Conservation (phyloP, 92 coral and sea anemone genomes). For the Epizoanthus scotinus region DNA sequence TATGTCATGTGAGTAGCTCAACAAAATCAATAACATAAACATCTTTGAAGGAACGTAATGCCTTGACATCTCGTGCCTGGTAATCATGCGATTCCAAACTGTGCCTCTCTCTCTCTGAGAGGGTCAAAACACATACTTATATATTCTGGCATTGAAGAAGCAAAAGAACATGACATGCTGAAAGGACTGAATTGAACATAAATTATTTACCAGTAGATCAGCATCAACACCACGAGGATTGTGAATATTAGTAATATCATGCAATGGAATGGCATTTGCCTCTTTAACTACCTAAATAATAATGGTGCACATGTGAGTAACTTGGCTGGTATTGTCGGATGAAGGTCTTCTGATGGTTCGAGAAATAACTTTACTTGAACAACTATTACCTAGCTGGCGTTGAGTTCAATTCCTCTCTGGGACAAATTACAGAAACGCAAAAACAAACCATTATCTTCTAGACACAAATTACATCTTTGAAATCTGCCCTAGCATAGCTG, state of each 20-base stretch:
- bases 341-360: constrained; percentile 15
- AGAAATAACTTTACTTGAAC: constrained; percentile 14
- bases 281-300: constrained; percentile 37
- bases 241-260: constrained; percentile 22
- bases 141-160: constrained; percentile 49
- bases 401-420: constrained; percentile 25
- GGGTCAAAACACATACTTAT: constrained; percentile 44
- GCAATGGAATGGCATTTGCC: constrained; percentile 44
- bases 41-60: constrained; percentile 42
- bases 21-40: constrained; percentile 52
- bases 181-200: constrained; percentile 28
- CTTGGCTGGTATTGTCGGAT: background rate
- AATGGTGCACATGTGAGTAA: constrained; percentile 8
- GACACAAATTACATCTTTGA: constrained; percentile 26
- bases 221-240: constrained; percentile 35
- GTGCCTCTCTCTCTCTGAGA: constrained; percentile 17
- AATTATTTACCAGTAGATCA: constrained; percentile 29
- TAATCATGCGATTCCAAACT: constrained; percentile 44
- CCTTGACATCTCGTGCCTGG: background rate
- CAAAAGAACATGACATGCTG: constrained; percentile 15
- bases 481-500: constrained; percentile 31
- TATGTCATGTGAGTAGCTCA: background rate
- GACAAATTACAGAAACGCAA: constrained; percentile 8
- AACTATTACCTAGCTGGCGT: constrained; percentile 3
- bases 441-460: constrained; percentile 42